Conservation (phyloP, 2,113 vertebrate genomes). For the Rallus limicola region DNA sequence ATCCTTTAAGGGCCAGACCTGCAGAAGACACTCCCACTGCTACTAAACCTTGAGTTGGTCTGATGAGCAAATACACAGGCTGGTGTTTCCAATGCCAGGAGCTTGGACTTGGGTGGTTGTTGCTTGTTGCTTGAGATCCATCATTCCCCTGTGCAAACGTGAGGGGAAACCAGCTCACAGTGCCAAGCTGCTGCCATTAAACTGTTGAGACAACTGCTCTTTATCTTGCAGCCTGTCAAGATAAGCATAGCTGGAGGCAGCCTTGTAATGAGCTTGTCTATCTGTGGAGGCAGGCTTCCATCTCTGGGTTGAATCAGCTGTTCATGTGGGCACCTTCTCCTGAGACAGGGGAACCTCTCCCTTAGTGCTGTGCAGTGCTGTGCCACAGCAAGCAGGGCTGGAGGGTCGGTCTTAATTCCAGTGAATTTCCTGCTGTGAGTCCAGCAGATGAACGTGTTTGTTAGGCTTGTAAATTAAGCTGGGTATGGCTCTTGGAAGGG, state of each 20-base stretch:
- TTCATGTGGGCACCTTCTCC: background rate
- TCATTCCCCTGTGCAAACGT: background rate
- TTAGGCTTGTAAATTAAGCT: background rate
- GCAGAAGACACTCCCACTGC: background rate
- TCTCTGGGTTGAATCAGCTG: background rate
- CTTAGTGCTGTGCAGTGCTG: accelerated
- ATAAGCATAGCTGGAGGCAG: background rate
- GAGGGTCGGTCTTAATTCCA: background rate
- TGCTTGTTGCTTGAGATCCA: background rate
- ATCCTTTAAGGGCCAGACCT: background rate
- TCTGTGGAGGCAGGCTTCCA: background rate
- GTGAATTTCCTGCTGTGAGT: background rate
- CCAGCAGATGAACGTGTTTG: background rate
- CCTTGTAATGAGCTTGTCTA: background rate
- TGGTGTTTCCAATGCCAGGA: background rate
- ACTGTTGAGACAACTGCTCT: background rate
- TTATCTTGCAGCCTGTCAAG: background rate
- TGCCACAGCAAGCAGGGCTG: background rate
- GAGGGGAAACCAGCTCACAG: background rate
- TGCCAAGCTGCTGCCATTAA: background rate
- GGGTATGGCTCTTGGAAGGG: background rate
- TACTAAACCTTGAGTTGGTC: background rate
- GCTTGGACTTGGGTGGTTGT: background rate
- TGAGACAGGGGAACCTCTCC: background rate
- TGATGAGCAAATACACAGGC: background rate